These are phyloP conservation scores for Buathra laborator DNA, from an alignment of 2,888 invertebrate genomes.

Conservation along the genomic window DNA sequence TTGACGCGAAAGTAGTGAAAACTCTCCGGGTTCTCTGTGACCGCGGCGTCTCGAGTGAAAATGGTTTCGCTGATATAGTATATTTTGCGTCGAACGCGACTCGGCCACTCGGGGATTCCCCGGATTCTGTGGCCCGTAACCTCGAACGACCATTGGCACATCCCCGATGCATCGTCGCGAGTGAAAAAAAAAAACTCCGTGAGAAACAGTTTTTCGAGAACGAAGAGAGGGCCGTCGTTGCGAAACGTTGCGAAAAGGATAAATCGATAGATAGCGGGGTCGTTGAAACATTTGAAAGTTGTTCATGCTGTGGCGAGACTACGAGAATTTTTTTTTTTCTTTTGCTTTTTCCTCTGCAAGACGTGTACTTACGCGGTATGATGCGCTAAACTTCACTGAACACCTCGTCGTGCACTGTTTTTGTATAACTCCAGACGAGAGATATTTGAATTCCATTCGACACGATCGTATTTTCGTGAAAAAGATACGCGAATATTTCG, in stretches of 20 bases:
- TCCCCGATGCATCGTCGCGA: slow-evolving; percentile 50
- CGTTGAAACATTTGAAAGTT: no score
- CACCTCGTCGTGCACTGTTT: no score
- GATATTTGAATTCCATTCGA: no score
- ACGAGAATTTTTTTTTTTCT: no score
- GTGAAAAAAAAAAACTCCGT: slow-evolving; percentile 42
- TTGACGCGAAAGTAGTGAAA: slow-evolving; percentile 6
- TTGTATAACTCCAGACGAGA: no score
- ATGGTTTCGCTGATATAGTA: slow-evolving; percentile 58
- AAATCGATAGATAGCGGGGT: no score
- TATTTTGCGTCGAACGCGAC: slow-evolving; percentile 53
- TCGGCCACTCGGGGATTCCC: slow-evolving; percentile 60
- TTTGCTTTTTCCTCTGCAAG: no score
- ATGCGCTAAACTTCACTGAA: no score
- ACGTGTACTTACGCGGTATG: no score
- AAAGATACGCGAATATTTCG: no score
- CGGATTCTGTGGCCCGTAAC: slow-evolving; percentile 43
- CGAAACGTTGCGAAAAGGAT: slow-evolving; percentile 18
- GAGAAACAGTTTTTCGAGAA: slow-evolving; percentile 57
- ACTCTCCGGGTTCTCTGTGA: slow-evolving; percentile 2
- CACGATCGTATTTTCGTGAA: no score
- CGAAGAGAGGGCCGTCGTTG: slow-evolving; percentile 54
- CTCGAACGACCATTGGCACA: slow-evolving; percentile 39
- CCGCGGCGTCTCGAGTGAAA: slow-evolving; percentile 39
- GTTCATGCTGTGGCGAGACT: no score